A percentile compares a stretch with the other conserved stretches of the same genome.
Conservation (phyloP, 2,797 vertebrate species). For the Phrynocephalus guinanensis region DNA sequence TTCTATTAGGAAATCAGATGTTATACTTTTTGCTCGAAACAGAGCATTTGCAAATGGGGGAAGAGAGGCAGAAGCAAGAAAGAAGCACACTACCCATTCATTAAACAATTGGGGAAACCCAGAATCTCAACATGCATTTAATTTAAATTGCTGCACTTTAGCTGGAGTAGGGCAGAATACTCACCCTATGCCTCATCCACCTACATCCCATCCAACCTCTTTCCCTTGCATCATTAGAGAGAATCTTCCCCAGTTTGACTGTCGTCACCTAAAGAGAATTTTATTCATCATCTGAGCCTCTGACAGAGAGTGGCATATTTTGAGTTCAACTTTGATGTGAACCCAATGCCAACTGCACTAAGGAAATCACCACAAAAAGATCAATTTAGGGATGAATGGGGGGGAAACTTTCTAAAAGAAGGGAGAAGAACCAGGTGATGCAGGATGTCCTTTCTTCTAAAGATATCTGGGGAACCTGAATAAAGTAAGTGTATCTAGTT, state of each 20-base stretch:
- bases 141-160: not conserved
- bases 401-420: not conserved
- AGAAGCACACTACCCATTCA: not conserved
- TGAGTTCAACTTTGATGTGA: not conserved
- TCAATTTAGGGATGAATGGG: not conserved
- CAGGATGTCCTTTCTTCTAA: not conserved
- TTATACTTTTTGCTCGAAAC: not conserved
- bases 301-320: not conserved
- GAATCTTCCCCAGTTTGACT: not conserved
- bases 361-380: not conserved
- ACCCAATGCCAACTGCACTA: not conserved
- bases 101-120: not conserved
- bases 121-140: not conserved
- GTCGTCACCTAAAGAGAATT: not conserved
- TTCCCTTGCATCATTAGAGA: not conserved
- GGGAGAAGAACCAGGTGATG: fast-evolving
- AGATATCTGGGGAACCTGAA: slow-evolving; percentile 10
- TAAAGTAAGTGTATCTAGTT: slow-evolving; percentile 2
- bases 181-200: not conserved
- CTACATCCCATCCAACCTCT: not conserved
- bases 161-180: not conserved
- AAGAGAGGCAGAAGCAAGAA: not conserved
- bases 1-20: not conserved
- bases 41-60: not conserved
- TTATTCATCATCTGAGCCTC: not conserved